Evolutionary conservation across 2,113 vertebrate species (phyloP).

Genomic region (Echinops telfairi): DNA sequence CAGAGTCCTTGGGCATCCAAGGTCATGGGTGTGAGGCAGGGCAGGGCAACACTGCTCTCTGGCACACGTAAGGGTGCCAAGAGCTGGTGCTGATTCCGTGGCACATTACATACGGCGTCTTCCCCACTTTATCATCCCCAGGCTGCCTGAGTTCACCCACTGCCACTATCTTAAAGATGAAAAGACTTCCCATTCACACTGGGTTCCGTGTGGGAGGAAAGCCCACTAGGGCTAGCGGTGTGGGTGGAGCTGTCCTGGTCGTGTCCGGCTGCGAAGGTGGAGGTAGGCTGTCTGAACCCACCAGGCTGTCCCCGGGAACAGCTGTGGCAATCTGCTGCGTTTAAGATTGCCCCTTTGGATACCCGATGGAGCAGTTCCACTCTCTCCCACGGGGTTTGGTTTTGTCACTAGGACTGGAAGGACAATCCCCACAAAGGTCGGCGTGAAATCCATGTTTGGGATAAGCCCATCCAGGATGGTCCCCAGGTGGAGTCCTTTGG

Average conservation of each 20-base stretch:
- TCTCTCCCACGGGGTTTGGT: too few relatives aligned
- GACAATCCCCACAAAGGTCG: accelerated
- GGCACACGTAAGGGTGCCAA: too few relatives aligned
- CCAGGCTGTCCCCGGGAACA: too few relatives aligned
- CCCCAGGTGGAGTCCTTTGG: accelerated
- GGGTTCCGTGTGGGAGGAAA: accelerated
- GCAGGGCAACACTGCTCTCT: too few relatives aligned
- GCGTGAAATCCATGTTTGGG: accelerated
- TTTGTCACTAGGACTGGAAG: neutral
- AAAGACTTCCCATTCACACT: accelerated
- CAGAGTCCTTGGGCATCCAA: neutral
- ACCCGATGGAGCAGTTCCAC: too few relatives aligned
- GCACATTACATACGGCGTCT: too few relatives aligned
- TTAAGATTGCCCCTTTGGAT: too few relatives aligned
- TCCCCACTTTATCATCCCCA: accelerated
- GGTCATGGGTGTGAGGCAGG: neutral
- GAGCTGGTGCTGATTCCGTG: too few relatives aligned
- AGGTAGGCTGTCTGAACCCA: too few relatives aligned
- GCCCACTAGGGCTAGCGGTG: neutral
- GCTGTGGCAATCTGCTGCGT: too few relatives aligned
- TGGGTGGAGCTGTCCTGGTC: too few relatives aligned
- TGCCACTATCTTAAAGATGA: neutral
- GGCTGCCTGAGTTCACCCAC: accelerated
- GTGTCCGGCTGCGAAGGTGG: too few relatives aligned
- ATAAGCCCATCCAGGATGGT: accelerated